phyloP scores from a whole-genome alignment of 1,140 invertebrate genomes.

The Sogatella furcifera region DNA sequence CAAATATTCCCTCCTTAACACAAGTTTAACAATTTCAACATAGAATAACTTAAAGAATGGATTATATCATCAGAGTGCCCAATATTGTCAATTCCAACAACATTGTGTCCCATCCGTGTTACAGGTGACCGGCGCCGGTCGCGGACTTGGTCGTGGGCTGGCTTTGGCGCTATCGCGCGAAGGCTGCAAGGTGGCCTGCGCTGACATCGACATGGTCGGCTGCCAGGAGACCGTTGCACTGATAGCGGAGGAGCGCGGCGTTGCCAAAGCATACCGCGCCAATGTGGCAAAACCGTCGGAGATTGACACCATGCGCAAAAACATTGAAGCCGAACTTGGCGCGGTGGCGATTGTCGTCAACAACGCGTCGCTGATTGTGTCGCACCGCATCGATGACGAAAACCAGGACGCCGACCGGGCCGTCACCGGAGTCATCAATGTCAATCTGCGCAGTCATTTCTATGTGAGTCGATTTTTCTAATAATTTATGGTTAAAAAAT shows the following conservation, averaged over 20 bases:
- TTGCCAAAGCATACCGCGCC: slow-evolving; percentile 10
- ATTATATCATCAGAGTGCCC: too few relatives aligned
- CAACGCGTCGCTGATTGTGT: slow-evolving; percentile 14
- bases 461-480: slow-evolving; percentile 18
- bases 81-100: too few relatives aligned
- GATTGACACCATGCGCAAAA: slow-evolving; percentile 1
- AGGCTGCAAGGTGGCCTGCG: slow-evolving; percentile 49
- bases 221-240: slow-evolving; percentile 39
- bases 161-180: slow-evolving; percentile 45
- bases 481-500: too few relatives aligned
- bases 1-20: too few relatives aligned
- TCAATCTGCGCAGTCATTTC: slow-evolving; percentile 19
- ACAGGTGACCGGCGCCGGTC: slow-evolving; percentile 54
- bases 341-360: slow-evolving; percentile 16
- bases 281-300: slow-evolving; percentile 14
- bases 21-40: too few relatives aligned
- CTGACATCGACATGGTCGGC: slow-evolving; percentile 45
- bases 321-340: slow-evolving; percentile 4
- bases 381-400: not conserved
- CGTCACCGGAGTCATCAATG: slow-evolving; percentile 10
- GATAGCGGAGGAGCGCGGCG: slow-evolving; percentile 21
- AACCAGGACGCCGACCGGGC: not conserved
- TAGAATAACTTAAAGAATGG: too few relatives aligned
- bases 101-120: slow-evolving; percentile 13
- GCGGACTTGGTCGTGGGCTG: slow-evolving; percentile 54